Conservation (phyloP, 1,140 invertebrate species). For the Pogonomyrmex californicus region DNA sequence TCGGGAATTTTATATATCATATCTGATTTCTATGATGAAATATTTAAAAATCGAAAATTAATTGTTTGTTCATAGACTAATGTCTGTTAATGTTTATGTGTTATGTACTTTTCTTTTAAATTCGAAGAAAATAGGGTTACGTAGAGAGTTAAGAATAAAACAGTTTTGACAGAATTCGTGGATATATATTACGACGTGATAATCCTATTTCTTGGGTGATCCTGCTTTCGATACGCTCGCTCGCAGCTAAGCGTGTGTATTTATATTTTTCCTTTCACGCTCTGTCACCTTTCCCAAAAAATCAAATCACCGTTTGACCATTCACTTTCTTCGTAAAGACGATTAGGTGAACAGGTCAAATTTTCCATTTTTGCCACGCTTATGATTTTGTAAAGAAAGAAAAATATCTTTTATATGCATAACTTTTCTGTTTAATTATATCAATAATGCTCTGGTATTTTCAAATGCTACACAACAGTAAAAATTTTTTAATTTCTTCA, state of each 20-base stretch:
- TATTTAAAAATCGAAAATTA: no score
- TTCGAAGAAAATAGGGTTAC: no score
- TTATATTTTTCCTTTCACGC: slow-evolving; percentile 69
- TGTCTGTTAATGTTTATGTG: no score
- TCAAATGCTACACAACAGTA: no score
- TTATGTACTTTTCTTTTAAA: no score
- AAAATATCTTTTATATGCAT: neutral
- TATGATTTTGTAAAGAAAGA: neutral
- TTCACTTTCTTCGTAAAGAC: neutral
- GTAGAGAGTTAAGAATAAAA: neutral
- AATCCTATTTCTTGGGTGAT: slow-evolving; percentile 74
- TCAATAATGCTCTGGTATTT: neutral
- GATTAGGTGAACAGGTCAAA: neutral
- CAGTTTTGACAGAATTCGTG: slow-evolving; percentile 22
- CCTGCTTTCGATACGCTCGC: slow-evolving; percentile 72
- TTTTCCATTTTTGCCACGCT: neutral
- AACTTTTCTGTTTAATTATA: neutral
- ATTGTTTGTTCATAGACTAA: no score
- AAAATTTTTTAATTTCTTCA: neutral
- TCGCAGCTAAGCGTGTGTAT: slow-evolving; percentile 49
- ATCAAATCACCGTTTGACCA: slow-evolving; percentile 73
- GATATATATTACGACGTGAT: slow-evolving; percentile 61
- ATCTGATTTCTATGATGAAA: no score
- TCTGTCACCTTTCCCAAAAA: slow-evolving; percentile 58
- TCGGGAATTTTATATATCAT: no score